Conservation (phyloP, 2,113 vertebrate genomes). For the Agelaius tricolor region DNA sequence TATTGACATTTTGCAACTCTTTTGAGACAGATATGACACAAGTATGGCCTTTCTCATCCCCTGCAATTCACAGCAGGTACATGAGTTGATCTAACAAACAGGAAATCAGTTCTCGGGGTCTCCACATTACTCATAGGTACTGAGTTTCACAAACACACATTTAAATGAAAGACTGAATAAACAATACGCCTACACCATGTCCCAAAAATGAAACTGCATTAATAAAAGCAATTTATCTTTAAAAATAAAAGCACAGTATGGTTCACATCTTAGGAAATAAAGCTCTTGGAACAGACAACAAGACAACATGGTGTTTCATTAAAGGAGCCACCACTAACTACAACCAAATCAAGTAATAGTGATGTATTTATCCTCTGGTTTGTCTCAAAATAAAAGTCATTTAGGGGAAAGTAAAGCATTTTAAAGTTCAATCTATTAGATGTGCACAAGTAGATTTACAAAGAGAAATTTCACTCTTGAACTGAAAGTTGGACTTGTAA, state of each 20-base stretch:
- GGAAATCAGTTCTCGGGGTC: background rate
- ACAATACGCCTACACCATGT: background rate
- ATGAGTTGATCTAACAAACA: background rate
- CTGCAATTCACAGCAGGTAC: rapidly evolving
- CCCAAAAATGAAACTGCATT: background rate
- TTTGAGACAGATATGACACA: background rate
- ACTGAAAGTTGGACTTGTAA: background rate
- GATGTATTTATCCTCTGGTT: background rate
- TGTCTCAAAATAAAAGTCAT: background rate
- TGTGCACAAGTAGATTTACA: background rate
- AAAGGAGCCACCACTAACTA: background rate
- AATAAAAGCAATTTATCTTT: background rate
- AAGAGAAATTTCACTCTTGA: background rate
- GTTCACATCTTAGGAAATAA: background rate
- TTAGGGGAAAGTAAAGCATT: background rate
- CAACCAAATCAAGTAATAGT: background rate
- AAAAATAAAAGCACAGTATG: background rate
- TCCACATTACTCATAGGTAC: background rate
- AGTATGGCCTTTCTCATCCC: background rate
- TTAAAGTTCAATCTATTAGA: background rate
- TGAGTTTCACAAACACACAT: background rate
- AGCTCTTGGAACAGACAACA: background rate
- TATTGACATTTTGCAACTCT: background rate
- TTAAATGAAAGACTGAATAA: background rate
- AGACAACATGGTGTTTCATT: background rate